Base-by-base conservation (phyloP, 2,113 vertebrate genomes). In the Phainopepla nitens region DNA sequence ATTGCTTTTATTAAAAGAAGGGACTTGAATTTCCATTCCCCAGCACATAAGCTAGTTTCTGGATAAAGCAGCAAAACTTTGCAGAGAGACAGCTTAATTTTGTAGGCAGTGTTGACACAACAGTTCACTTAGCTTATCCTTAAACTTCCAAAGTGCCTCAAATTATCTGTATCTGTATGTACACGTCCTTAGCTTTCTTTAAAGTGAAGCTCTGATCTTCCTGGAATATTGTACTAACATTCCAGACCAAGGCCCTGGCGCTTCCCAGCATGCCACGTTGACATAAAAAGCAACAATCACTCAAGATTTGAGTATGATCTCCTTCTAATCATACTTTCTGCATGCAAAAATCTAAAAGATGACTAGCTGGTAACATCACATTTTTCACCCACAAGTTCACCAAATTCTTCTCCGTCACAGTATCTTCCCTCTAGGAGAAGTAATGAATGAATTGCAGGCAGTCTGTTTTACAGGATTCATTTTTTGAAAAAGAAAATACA, bases 131-230 rank as follows among this genome's bases (percentile, higher is more conserved):
- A 77, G 15, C 39, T 90, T 81, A 57, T 62, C 82, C 86, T 94
- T 81, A 94, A 95, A 86, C 54, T 90, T 90, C 64, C 91, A 87
- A 66, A 93, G 72, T 61, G 35, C 93, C 64, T 92, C 82, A 91
- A 83, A 95, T 75, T 93, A 31, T 70, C 56, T 45, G 35, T 66
- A 88, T 94, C 51, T 97, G 96, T 83, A 92, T 60, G 86, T 92
- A 87, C 91, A 93, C 0, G 88, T 93, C 62, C 9, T 88, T 24
- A 76, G 57, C 77, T 93, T 94, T 86, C 92, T 90, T 87, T 90
- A 89, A 96, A 90, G 82, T 92, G 39, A 33, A 92, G 21, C 51
- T 93, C 68, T 94, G 88, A 97, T 94, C 51, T 97, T 95, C 94
- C 64, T 93, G 77, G 89, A 92, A 94, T 93, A 93, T 41, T 71